Percentiles rank a stretch among this genome's conserved stretches.
These are phyloP conservation scores for Zaprionus ghesquierei DNA, from an alignment of 1,140 invertebrate genomes.

Conservation along the genomic window DNA sequence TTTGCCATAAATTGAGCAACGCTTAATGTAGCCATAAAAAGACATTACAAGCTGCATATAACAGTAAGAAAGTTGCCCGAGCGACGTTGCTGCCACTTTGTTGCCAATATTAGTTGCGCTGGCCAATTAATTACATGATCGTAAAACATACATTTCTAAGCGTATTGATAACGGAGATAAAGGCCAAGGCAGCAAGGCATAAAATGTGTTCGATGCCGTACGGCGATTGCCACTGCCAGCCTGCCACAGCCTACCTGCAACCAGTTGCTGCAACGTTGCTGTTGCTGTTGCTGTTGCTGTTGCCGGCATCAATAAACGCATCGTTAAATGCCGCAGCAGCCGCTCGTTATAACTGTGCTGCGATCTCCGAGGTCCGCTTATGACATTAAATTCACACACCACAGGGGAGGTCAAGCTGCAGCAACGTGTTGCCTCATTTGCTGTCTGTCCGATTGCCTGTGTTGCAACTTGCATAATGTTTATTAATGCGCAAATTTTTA, in stretches of 20 bases:
- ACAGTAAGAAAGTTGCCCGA: conserved; percentile 18
- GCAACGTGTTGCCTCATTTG: conserved; percentile 48
- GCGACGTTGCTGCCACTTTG: conserved; percentile 42
- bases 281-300: neutral
- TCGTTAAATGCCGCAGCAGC: conserved; percentile 54
- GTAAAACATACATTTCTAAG: conserved; percentile 64
- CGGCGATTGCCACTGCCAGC: neutral
- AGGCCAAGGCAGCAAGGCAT: conserved; percentile 42
- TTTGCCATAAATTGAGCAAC: conserved; percentile 15
- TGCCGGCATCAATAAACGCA: conserved; percentile 67
- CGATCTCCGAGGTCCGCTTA: conserved; percentile 40
- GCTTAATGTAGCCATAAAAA: conserved; percentile 26
- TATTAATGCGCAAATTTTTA: conserved; percentile 78
- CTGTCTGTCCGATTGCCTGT: conserved; percentile 19
- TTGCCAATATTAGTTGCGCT: conserved; percentile 68
- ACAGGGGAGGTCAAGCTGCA: conserved; percentile 51
- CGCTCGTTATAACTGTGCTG: conserved; percentile 58
- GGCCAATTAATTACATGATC: conserved; percentile 67
- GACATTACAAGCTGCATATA: neutral
- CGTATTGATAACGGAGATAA: conserved; percentile 75
- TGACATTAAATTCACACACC: conserved; percentile 62
- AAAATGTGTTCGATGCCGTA: conserved; percentile 21
- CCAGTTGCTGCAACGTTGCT: neutral
- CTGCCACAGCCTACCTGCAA: neutral
- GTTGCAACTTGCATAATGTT: conserved; percentile 72